Base-by-base conservation (phyloP, 2,797 vertebrate genomes). In the Sebastolobus altivelis region DNA sequence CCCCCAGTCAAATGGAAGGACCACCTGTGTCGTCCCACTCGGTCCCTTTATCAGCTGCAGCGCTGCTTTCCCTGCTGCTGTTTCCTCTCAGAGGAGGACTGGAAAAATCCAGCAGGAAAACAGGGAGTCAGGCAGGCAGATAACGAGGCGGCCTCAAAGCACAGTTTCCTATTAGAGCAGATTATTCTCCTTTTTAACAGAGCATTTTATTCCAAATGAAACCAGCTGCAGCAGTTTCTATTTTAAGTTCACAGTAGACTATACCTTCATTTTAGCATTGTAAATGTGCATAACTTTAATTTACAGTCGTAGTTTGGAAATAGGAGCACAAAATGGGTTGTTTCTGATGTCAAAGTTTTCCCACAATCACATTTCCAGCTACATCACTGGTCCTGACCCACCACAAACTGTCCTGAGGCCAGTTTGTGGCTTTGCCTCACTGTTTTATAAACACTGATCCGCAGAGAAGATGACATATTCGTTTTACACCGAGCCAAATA, bases 61-160 rank as follows among this genome's bases (percentile, higher is more conserved):
- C 5, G 27, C 63, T n/a, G 75, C 46, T 80, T 82, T 88, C 85
- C 84, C 79, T 67, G 81, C 63, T 20, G 4, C 77, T 37, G 79
- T 68, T 90, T 91, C 86, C 84, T 81, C 37, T 77, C 72, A 29
- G 83, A 75, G 77, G 67, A 56, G 60, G 43, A 58, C 78, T 88
- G 89, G 84, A 89, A 91, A 85, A 78, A 65, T 52, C 22, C 72
- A 11, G 52, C 67, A 75, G 75, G 74, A 66, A 88, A 77, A 79
- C 81, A 11, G 20, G 46, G 58, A 78, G 72, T 72, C 67, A 6
- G 22, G 13, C 37, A 33, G 56, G 18, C 52, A 59, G 85, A 85
- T 85, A 87, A 84, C 31, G 1, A 72, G 58, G 58, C 73, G 7
- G 54, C 25, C 74, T 62, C 65, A 22, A 35, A 20, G 14, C 1